Percentiles rank a stretch among this genome's conserved stretches.
Conservation (phyloP, 2,888 invertebrate species). For the Cotesia congregata region DNA sequence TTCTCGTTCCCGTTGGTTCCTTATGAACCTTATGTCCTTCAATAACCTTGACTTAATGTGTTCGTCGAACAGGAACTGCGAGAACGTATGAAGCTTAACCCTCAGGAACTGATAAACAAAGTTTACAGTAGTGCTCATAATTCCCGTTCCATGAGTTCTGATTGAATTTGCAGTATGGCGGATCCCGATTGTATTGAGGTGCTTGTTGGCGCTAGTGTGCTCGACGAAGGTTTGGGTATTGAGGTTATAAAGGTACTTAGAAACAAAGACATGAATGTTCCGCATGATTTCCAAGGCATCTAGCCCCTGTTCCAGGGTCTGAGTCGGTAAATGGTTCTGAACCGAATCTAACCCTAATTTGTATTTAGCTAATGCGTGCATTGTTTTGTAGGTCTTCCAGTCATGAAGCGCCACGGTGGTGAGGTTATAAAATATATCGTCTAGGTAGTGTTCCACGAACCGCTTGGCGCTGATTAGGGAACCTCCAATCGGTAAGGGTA, state of each 20-base stretch:
- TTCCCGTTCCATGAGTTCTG: constrained; percentile 95
- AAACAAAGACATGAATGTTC: constrained; percentile 94
- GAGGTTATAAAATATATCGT: constrained; percentile 95
- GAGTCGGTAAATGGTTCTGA: constrained; percentile 95
- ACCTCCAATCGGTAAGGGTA: constrained; percentile 55
- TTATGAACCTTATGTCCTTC: constrained; percentile 87
- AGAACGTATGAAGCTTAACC: constrained; percentile 93
- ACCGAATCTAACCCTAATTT: constrained; percentile 86
- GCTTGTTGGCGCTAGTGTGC: constrained; percentile 90
- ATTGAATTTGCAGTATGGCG: constrained; percentile 97
- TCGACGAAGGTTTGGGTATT: constrained; percentile 98
- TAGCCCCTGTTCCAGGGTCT: constrained; percentile 96
- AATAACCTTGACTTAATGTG: constrained; percentile 95
- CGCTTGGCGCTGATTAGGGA: constrained; percentile 61
- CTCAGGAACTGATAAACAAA: constrained; percentile 94
- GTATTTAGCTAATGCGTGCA: constrained; percentile 91
- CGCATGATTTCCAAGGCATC: constrained; percentile 98
- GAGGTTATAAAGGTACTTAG: constrained; percentile 93
- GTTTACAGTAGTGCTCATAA: constrained; percentile 95
- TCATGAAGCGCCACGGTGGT: constrained; percentile 97
- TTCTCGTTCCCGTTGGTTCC: constrained; percentile 77
- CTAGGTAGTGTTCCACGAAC: constrained; percentile 90
- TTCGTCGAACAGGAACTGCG: constrained; percentile 97
- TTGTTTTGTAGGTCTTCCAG: constrained; percentile 97
- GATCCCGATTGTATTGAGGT: constrained; percentile 95